Evolutionary conservation across 2,888 invertebrate genomes (phyloP).

Genomic region (Sycophila texana): DNA sequence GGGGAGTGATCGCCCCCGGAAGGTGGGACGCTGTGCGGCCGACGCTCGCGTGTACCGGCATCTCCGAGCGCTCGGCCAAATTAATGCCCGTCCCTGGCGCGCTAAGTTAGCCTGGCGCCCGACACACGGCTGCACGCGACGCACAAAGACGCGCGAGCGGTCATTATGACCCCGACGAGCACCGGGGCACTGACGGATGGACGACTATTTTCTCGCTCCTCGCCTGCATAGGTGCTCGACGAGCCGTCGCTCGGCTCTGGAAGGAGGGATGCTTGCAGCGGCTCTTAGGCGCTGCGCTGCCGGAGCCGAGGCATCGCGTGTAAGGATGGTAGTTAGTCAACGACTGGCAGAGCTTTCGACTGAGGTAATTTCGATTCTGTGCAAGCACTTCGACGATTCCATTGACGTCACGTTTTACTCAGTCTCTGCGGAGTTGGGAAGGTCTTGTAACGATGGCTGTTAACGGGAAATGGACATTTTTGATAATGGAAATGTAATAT

Average conservation of each 20-base stretch:
- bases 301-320: not conserved
- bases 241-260: not conserved
- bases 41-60: slow-evolving; percentile 31
- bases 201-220: slow-evolving; percentile 15
- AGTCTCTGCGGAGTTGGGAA: no score
- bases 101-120: slow-evolving; percentile 16
- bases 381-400: no score
- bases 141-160: slow-evolving; percentile 28
- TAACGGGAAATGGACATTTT: no score
- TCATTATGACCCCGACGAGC: slow-evolving; percentile 58
- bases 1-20: slow-evolving; percentile 43
- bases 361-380: no score
- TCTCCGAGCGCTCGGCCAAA: slow-evolving; percentile 66
- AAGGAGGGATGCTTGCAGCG: not conserved
- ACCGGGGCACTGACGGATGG: slow-evolving; percentile 43
- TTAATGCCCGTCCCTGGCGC: slow-evolving; percentile 71
- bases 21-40: not conserved
- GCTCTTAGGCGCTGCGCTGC: not conserved
- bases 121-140: not conserved
- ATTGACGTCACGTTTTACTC: no score
- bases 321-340: slow-evolving; percentile 5
- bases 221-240: not conserved
- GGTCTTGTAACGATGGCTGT: no score
- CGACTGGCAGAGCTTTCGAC: not conserved
- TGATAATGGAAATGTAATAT: no score